Base-by-base conservation (phyloP, 2,797 vertebrate genomes). In the Peromyscus nudipes region DNA sequence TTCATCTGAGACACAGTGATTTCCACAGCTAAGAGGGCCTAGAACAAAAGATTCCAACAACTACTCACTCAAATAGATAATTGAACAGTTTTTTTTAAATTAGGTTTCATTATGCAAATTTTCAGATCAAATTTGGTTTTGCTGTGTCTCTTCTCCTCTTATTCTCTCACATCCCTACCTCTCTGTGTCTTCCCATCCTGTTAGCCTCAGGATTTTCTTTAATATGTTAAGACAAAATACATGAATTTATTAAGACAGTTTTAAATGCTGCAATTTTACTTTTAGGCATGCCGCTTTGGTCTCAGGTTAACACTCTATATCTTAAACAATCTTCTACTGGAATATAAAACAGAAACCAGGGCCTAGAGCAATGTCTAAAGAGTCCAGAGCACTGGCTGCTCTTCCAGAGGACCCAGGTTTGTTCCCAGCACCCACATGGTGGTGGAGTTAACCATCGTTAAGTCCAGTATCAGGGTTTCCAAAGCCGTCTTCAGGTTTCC, bases 201-300 rank as follows among this genome's bases (percentile, higher is more conserved):
- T 84, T 8, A 37, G 49, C 65, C 49, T 87, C n/a, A 65, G 55
- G 12, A 17, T 37, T 71, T n/a, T 43, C 40, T 46, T 65, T 60
- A 80, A 71, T 55, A 89, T 34, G 73, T 92, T 92, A 96, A 76
- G 60, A 64, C n/a, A 94, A 91, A 95, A 96, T 4, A 67, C 1
- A 52, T 69, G 12, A 83, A 79, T 49, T 91, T 40, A 92, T 57
- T 81, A 27, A 87, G 89, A 83, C 13, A 69, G n/a, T 8, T 76
- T 75, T 64, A 73, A 40, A 43, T 25, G 10, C 31, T 76, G 37
- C 31, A 16, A 57, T 91, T 75, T 95, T 19, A 93, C 27, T 27
- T 92, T 83, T 29, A 86, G 52, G 23, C 31, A 2, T 5, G 16
- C 14, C 16, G 4, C 6, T 4, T 37, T 52, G 27, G 62, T 25